Conservation (phyloP, 2,797 vertebrate species). For the Urosaurus nigricauda region DNA sequence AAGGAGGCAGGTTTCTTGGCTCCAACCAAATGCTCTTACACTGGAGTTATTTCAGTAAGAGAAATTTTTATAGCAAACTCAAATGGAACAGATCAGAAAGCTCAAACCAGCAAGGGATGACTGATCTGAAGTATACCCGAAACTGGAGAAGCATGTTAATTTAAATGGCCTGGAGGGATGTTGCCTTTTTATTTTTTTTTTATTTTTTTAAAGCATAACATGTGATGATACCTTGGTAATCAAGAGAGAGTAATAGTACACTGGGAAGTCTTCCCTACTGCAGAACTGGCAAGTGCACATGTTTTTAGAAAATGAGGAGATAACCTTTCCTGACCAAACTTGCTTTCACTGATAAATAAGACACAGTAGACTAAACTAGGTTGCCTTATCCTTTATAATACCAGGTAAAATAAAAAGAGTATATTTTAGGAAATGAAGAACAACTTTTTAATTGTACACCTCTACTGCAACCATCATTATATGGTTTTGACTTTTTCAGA, state of each 20-base stretch:
- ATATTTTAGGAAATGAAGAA: background rate
- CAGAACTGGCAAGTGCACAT: conserved; percentile 39
- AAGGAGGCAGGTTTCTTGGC: background rate
- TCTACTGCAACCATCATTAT: conserved; percentile 29
- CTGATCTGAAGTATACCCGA: conserved; percentile 65
- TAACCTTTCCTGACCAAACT: background rate
- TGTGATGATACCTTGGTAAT: conserved; percentile 50
- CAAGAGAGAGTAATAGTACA: conserved; percentile 57
- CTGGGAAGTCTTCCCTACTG: conserved; percentile 46
- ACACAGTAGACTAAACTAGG: conserved; percentile 7
- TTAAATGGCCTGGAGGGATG: conserved; percentile 70
- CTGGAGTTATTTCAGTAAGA: conserved; percentile 60
- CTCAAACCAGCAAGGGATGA: conserved; percentile 69
- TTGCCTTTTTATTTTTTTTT: conserved; percentile 51
- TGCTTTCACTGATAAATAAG: conserved; percentile 41
- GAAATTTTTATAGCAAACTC: conserved; percentile 63
- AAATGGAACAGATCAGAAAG: conserved; percentile 64
- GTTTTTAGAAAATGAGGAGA: background rate
- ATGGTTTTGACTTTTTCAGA: conserved; percentile 38
- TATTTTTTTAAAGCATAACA: conserved; percentile 57
- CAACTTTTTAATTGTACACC: background rate
- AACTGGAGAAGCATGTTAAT: conserved; percentile 62
- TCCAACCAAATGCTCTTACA: conserved; percentile 42
- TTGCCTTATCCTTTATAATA: background rate
- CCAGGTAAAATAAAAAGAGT: conserved; percentile 28